Base-by-base conservation (phyloP, 2,888 invertebrate species). In the Drosophila algonquin region DNA sequence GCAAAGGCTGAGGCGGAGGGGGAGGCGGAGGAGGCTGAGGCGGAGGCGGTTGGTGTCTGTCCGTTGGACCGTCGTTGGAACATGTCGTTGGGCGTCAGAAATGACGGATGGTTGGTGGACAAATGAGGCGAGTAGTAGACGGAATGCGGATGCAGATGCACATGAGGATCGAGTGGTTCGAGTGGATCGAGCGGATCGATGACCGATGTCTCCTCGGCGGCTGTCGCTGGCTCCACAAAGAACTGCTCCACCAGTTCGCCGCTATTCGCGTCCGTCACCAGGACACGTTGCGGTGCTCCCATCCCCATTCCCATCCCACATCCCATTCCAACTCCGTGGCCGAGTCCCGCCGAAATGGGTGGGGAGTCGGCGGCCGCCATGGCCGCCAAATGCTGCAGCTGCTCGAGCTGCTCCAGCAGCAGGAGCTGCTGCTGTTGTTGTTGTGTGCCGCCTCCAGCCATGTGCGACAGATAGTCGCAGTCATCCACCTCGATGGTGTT, bases 401-500 rank as follows among this genome's bases (percentile, higher is more conserved):
- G 92, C 64, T 91, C 91, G 32, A 90, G 86, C 71, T 90, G 92
- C 63, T 90, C 90, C 71, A 90, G 80, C 77, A 91, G 83, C 79
- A 88, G 73, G 75, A 89, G 75, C 60, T 89, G 30, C 60, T 89
- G 24, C 5, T 24, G 24, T 0, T 24, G 24, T 24, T 24, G 91
- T 71, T 89, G 90, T 56, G 87, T 76, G 47, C 81, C 81, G 54
- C 70, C 78, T 7, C 40, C 40, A 1, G 40, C 40, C 7, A 40
- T n/a, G 12, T 40, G 40, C 9, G 87, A 77, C 69, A 79, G 69
- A 79, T 86, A 91, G 76, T 91, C 92, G 75, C 90, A 92, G 80
- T 91, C 91, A 70, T 91, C 91, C 69, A 91, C 91, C 81, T 92
- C 91, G 57, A 91, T 91, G 51, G 91, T 91, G 73, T 91, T 91